A percentile compares a stretch with the other conserved stretches of the same genome.
phyloP scores from a whole-genome alignment of 2,113 vertebrate genomes.

The Panthera leo region DNA sequence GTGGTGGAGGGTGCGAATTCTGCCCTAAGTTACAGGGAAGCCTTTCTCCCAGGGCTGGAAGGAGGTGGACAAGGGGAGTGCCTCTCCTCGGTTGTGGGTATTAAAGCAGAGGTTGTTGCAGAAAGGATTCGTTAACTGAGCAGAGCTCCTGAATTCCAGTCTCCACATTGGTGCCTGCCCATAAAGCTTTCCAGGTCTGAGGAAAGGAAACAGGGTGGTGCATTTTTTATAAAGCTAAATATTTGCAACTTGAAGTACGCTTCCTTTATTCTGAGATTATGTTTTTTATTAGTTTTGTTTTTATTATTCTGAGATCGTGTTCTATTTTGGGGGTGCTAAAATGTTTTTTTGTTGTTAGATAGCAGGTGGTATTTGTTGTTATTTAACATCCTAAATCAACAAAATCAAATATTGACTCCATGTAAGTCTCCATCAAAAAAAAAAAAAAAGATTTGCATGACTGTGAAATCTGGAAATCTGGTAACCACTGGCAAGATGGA shows the following conservation, averaged over 20 bases:
- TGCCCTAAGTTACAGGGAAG: not conserved
- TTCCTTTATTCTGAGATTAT: not conserved
- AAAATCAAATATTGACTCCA: not conserved
- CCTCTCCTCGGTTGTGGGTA: not conserved
- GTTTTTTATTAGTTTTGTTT: not conserved
- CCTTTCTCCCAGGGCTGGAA: not conserved
- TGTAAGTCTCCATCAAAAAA: not conserved
- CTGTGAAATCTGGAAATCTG: slow-evolving; percentile 11
- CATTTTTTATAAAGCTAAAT: not conserved
- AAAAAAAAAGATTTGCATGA: not conserved
- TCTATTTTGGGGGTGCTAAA: not conserved
- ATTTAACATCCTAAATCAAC: not conserved
- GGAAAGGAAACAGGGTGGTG: not conserved
- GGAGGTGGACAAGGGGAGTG: not conserved
- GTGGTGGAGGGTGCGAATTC: not conserved
- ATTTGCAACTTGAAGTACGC: not conserved
- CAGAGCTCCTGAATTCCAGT: not conserved
- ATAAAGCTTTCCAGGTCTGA: not conserved
- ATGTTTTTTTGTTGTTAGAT: not conserved
- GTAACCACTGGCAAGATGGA: not conserved
- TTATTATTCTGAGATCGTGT: not conserved
- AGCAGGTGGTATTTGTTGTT: not conserved
- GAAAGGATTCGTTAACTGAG: not conserved
- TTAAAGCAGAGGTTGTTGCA: not conserved
- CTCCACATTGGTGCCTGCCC: not conserved